Percentiles rank a stretch among this genome's conserved stretches.
phyloP scores from a whole-genome alignment of 2,888 invertebrate species.

The Noctua fimbriata region DNA sequence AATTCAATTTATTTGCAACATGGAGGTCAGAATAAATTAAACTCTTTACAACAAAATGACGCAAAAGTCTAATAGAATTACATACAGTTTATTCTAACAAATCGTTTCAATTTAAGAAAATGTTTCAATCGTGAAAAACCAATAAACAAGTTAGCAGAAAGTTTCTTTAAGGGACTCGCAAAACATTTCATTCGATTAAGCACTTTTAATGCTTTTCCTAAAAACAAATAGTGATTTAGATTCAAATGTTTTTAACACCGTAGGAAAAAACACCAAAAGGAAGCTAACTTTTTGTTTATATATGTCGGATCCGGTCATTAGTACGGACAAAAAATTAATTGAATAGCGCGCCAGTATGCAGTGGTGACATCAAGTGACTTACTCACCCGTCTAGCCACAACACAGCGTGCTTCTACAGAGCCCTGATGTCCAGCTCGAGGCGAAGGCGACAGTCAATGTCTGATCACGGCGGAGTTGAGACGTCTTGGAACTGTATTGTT shows the following conservation, averaged over 20 bases:
- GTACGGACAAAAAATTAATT: too few species aligned
- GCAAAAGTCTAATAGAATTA: not conserved
- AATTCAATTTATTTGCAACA: not conserved
- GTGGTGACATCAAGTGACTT: too few species aligned
- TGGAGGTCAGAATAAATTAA: not conserved
- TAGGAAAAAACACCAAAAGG: not conserved
- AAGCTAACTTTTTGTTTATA: not conserved
- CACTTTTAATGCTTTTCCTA: not conserved
- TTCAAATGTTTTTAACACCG: not conserved
- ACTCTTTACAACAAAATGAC: not conserved
- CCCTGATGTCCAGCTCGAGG: too few species aligned
- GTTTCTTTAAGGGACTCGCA: not conserved
- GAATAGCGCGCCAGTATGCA: too few species aligned
- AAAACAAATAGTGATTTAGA: not conserved
- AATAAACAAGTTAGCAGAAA: not conserved
- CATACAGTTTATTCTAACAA: not conserved
- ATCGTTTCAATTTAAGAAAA: slow-evolving; percentile 9
- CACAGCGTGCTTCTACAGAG: too few species aligned
- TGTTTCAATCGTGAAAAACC: not conserved
- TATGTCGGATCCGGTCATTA: too few species aligned
- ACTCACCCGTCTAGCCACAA: too few species aligned
- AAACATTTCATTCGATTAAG: not conserved
- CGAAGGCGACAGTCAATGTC: too few species aligned
- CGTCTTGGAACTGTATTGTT: too few species aligned
- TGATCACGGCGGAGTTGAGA: too few species aligned